Evolutionary conservation across 2,888 invertebrate genomes (phyloP), one percentile per base, ranked within the genome.

Genomic region (Drosophila monieri): DNA sequence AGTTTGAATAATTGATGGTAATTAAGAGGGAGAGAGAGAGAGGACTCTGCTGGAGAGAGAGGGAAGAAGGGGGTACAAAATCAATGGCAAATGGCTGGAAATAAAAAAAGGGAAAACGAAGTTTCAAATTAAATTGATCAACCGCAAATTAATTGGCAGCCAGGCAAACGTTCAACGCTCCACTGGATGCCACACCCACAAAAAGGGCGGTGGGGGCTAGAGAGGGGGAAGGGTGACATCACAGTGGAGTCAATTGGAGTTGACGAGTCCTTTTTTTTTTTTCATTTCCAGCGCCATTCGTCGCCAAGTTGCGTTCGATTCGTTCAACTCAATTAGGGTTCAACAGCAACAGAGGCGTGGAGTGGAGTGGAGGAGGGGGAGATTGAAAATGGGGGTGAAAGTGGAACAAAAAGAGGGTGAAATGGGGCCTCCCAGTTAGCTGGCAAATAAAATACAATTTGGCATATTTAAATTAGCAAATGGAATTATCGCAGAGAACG

Each of bases 1-100:
- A 89, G 86, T 90, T 90, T 90, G 89, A 90, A 90, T 90, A 90
- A 90, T 90, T 90, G 90, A 90, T 84, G 83, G 77, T 90, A 90
- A 90, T 90, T 90, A 89, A 90, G 87, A 67, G 81, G 81, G 78
- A 75, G 75, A 68, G 78, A 75, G 75, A 68, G 74, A 70, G 76
- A 66, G 64, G n/a, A 6, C 35, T n/a, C 35, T 14, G 9, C 15
- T 5, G 15, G 9, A 35, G 15, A 54, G 54, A 44, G 58, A 44
- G 3, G 54, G 25, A 39, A 48, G 44, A 65, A 49, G 21, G 27
- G 46, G 27, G 46, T 23, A 27, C 56, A 73, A 88, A 88, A 88
- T 88, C 88, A 89, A 88, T 88, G 89, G 80, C 87, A 88, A 86
- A 88, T 88, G 9, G 30, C 21, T 21, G 27, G 27, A 3, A 27